Conservation (phyloP, 2,888 invertebrate genomes). For the Apotomis betuletana region DNA sequence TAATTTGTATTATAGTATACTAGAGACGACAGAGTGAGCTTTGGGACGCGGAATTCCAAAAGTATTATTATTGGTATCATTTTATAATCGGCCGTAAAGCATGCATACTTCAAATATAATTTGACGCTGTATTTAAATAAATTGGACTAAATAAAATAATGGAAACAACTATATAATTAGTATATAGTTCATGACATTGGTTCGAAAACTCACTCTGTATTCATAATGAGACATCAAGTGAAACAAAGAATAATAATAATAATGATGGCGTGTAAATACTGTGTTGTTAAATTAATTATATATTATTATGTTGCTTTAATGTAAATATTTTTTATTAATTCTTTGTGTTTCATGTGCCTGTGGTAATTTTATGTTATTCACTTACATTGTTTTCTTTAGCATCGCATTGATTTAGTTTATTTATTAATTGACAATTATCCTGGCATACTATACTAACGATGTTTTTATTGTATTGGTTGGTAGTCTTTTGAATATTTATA, state of each 20-base stretch:
- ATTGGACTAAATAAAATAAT: background rate
- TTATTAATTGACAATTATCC: conserved; percentile 56
- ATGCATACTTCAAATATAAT: too few relatives aligned
- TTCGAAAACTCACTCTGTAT: conserved; percentile 40
- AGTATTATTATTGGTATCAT: background rate
- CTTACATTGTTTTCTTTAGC: conserved; percentile 64
- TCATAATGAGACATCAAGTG: conserved; percentile 62
- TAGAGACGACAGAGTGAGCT: conserved; percentile 41
- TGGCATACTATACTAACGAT: conserved; percentile 44
- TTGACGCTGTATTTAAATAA: background rate
- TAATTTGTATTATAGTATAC: conserved; percentile 77
- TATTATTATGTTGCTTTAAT: conserved; percentile 73
- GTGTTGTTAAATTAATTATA: conserved; percentile 81
- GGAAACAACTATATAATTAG: background rate
- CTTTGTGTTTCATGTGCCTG: conserved; percentile 70
- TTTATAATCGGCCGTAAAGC: too few relatives aligned
- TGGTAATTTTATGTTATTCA: conserved; percentile 62
- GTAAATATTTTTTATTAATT: conserved; percentile 79
- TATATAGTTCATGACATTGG: background rate
- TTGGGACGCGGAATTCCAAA: conserved; percentile 14
- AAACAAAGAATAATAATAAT: conserved; percentile 65
- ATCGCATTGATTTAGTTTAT: conserved; percentile 59
- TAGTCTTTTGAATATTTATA: conserved; percentile 45
- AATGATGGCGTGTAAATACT: conserved; percentile 72
- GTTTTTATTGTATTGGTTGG: conserved; percentile 43